phyloP scores from a whole-genome alignment of 2,113 vertebrate genomes.

The Circaetus cinerascens region DNA sequence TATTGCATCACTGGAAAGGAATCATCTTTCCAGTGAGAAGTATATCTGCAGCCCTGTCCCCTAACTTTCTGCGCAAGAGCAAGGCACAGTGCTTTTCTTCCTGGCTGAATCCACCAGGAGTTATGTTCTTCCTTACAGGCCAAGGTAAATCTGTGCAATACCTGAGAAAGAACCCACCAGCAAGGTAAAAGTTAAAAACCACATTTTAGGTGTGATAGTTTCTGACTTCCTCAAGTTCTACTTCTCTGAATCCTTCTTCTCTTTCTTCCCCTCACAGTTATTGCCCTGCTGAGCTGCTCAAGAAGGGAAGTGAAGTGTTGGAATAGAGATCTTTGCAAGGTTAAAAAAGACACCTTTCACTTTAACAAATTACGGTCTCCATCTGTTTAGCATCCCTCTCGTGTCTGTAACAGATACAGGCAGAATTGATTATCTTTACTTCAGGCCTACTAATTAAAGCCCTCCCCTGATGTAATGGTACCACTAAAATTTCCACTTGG shows the following conservation, averaged over 20 bases:
- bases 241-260: neutral
- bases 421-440: conserved; percentile 68
- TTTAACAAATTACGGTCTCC: conserved; percentile 34
- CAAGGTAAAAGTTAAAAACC: neutral
- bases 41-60: neutral
- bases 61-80: neutral
- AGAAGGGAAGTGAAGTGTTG: neutral
- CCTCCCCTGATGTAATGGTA: conserved; percentile 46
- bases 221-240: neutral
- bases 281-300: neutral
- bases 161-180: neutral
- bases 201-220: neutral
- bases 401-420: conserved; percentile 65
- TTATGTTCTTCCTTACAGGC: neutral
- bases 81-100: neutral
- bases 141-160: neutral
- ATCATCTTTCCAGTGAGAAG: neutral
- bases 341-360: conserved; percentile 63
- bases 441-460: conserved; percentile 65
- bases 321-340: conserved; percentile 38
- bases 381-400: conserved; percentile 57
- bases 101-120: neutral
- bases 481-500: conserved; percentile 49
- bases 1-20: neutral
- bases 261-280: neutral